phyloP scores from a whole-genome alignment of 2,113 vertebrate genomes.

The Spilogale gracilis region DNA sequence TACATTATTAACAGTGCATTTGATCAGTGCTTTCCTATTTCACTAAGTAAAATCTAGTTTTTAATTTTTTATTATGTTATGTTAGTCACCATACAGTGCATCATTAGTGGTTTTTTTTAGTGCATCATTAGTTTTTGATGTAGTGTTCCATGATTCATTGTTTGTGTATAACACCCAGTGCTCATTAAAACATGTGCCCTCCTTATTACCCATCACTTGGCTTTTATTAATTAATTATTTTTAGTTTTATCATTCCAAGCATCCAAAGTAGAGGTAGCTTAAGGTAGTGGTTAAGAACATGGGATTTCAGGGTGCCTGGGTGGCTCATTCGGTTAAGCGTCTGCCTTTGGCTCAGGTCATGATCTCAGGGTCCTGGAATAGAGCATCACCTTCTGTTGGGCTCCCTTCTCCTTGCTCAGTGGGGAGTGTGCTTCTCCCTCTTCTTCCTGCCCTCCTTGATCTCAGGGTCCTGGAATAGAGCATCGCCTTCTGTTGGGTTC shows the following conservation, averaged over 20 bases:
- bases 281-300: neutral
- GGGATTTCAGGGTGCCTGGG: neutral
- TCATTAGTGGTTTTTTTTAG: too few species aligned
- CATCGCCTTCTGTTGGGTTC: neutral
- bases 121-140: too few species aligned
- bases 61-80: neutral
- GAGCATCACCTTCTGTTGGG: neutral
- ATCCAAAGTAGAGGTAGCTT: neutral
- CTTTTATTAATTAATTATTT: neutral
- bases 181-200: too few species aligned
- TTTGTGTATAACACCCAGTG: too few species aligned
- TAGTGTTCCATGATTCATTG: too few species aligned
- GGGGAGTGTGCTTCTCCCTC: neutral
- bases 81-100: too few species aligned
- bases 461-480: neutral
- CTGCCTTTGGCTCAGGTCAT: neutral
- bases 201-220: too few species aligned
- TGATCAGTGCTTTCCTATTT: slow-evolving; percentile 22
- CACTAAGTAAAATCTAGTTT: neutral
- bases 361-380: neutral
- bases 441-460: neutral
- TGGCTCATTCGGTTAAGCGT: neutral
- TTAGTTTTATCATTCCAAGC: neutral
- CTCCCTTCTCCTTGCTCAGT: neutral
- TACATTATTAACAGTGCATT: neutral